These are phyloP conservation scores for Sesamia nonagrioides DNA, from an alignment of 1,140 invertebrate species.

Conservation along the genomic window DNA sequence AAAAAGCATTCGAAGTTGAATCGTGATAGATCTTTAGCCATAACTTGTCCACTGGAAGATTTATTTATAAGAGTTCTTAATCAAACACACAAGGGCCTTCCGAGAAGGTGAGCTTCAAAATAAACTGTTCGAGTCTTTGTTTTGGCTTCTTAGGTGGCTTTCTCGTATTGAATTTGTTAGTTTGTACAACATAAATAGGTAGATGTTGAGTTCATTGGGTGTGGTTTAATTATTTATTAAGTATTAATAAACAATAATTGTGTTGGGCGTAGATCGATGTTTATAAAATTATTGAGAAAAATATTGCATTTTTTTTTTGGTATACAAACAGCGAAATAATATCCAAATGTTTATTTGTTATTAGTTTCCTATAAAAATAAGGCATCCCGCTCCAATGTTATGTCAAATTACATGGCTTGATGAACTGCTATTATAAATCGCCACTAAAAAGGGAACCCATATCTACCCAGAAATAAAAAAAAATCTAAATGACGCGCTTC, in stretches of 20 bases:
- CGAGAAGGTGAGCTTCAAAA: slow-evolving; percentile 72
- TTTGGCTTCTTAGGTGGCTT: slow-evolving; percentile 80
- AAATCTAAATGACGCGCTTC: slow-evolving; percentile 60
- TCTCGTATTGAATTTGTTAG: slow-evolving; percentile 64
- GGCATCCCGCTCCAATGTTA: slow-evolving; percentile 5
- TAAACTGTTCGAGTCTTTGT: slow-evolving; percentile 73
- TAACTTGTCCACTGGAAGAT: slow-evolving; percentile 57
- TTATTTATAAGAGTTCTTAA: slow-evolving; percentile 82
- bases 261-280: no score
- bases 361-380: background rate
- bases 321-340: no score
- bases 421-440: slow-evolving; percentile 24
- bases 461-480: slow-evolving; percentile 50
- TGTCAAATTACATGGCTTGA: slow-evolving; percentile 27
- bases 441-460: slow-evolving; percentile 10
- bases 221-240: slow-evolving; percentile 24
- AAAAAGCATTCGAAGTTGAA: slow-evolving; percentile 14
- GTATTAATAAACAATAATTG: no score
- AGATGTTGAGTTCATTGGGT: background rate
- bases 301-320: no score
- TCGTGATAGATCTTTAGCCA: slow-evolving; percentile 22
- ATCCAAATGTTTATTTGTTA: background rate
- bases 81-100: slow-evolving; percentile 75
- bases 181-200: slow-evolving; percentile 64
- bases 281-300: no score